Evolutionary conservation across 2,113 vertebrate genomes (phyloP).

Genomic region (Drymodes brunneopygia): DNA sequence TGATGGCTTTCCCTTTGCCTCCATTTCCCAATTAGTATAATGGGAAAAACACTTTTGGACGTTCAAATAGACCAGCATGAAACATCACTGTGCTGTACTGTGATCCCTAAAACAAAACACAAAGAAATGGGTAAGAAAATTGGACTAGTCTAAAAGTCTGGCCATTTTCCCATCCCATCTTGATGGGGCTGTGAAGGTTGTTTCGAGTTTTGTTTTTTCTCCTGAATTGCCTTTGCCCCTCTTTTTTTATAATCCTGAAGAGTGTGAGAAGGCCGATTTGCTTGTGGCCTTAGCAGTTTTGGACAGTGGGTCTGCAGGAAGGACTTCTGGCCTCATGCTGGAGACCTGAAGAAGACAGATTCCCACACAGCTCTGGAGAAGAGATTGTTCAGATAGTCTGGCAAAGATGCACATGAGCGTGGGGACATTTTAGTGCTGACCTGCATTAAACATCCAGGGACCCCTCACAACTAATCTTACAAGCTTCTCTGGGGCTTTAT

Average conservation of each 20-base stretch:
- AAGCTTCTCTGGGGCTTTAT: neutral
- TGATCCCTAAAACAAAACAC: neutral
- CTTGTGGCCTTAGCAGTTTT: neutral
- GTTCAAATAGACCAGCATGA: neutral
- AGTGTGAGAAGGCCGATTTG: rapidly evolving
- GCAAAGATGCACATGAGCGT: rapidly evolving
- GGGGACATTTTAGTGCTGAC: neutral
- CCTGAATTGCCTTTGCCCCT: neutral
- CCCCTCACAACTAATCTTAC: neutral
- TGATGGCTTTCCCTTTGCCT: neutral
- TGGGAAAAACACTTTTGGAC: neutral
- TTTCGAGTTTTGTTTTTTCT: neutral
- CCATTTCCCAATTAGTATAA: neutral
- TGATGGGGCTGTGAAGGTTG: neutral
- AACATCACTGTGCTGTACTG: neutral
- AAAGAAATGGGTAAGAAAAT: neutral
- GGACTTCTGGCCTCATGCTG: neutral
- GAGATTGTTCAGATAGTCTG: neutral
- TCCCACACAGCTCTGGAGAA: rapidly evolving
- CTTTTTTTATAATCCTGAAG: neutral
- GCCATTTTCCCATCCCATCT: neutral
- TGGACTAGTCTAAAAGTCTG: neutral
- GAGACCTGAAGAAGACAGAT: neutral
- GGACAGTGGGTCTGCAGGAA: neutral
- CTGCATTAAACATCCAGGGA: neutral